These are phyloP conservation scores for Pristionchus japonicus DNA, from an alignment of 2,888 invertebrate species.

Conservation along the genomic window DNA sequence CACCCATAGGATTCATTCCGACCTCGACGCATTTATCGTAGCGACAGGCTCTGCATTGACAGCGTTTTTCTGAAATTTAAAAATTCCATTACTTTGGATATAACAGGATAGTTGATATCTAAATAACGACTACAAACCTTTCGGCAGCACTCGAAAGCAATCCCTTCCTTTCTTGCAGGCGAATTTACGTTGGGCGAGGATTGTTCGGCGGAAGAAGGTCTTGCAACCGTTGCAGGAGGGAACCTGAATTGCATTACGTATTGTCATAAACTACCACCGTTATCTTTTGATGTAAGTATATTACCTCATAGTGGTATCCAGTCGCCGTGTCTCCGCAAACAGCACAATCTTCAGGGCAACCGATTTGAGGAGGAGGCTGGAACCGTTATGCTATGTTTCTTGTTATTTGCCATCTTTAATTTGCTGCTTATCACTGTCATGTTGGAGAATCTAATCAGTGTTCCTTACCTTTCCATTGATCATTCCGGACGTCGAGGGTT, in stretches of 20 bases:
- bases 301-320: conserved; percentile 44
- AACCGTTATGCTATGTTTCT: too few relatives aligned
- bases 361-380: too few relatives aligned
- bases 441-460: too few relatives aligned
- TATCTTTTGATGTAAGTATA: too few relatives aligned
- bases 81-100: neutral
- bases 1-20: conserved; percentile 60
- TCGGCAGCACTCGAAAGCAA: neutral
- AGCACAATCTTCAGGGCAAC: conserved; percentile 28
- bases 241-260: neutral
- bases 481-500: neutral
- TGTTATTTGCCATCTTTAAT: too few relatives aligned
- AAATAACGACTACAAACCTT: neutral
- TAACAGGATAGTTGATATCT: neutral
- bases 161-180: conserved; percentile 13
- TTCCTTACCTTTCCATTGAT: neutral
- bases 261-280: too few relatives aligned
- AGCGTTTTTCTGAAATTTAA: conserved; percentile 56
- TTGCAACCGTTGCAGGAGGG: conserved; percentile 42
- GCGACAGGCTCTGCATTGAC: conserved; percentile 58
- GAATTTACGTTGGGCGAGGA: conserved; percentile 33
- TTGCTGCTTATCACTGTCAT: too few relatives aligned
- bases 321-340: conserved; percentile 26
- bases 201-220: conserved; percentile 33
- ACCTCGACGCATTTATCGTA: conserved; percentile 59